Conservation (phyloP, 2,888 invertebrate genomes). For the Eulithis testata region DNA sequence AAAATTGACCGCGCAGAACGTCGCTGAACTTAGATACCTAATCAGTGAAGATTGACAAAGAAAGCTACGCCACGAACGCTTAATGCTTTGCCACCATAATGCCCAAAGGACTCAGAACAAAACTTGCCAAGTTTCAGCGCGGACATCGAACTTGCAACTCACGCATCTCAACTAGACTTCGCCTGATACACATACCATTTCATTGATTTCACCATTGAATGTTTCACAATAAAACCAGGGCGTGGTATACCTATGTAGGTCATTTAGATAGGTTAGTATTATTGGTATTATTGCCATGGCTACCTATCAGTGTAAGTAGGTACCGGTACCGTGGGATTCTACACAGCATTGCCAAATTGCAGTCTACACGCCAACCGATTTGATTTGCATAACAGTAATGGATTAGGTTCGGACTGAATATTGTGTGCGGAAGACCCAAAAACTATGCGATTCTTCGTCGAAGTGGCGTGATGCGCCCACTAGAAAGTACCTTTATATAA, state of each 20-base stretch:
- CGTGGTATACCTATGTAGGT: not conserved
- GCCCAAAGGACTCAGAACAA: too few species aligned
- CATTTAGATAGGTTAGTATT: not conserved
- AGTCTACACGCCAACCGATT: conserved; percentile 13
- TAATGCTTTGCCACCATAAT: too few species aligned
- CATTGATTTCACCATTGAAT: conserved; percentile 9
- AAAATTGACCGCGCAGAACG: too few species aligned
- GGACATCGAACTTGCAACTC: too few species aligned
- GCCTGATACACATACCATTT: too few species aligned
- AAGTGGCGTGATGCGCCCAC: not conserved
- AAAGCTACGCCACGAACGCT: too few species aligned
- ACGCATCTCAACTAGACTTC: too few species aligned
- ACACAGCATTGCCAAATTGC: conserved; percentile 18
- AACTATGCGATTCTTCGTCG: not conserved
- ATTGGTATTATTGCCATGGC: not conserved
- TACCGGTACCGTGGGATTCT: conserved; percentile 12
- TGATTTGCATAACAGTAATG: conserved; percentile 25
- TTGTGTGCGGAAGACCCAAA: conserved; percentile 1
- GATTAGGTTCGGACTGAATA: conserved; percentile 3
- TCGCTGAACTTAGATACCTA: too few species aligned
- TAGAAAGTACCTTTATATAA: not conserved
- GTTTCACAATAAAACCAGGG: conserved; percentile 5
- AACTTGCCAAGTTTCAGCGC: too few species aligned
- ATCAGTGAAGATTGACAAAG: too few species aligned
- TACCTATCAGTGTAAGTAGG: not conserved